These are phyloP conservation scores for Canis aureus DNA, from an alignment of 2,113 vertebrate species.

Conservation along the genomic window DNA sequence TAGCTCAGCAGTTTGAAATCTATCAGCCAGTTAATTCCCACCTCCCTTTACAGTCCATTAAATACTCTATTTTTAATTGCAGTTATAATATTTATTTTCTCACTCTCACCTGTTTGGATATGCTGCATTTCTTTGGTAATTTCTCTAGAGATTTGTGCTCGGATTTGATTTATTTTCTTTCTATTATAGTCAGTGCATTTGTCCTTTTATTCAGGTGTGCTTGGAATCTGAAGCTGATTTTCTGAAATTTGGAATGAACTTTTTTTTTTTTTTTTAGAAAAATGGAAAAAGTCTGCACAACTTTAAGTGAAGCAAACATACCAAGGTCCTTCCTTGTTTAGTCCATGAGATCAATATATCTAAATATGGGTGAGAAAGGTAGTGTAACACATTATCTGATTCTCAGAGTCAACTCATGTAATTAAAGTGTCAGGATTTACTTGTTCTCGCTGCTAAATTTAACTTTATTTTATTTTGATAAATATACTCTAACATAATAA, in stretches of 20 bases:
- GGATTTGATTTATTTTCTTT: conserved; percentile 82
- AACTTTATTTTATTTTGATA: conserved; percentile 58
- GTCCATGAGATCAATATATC: neutral
- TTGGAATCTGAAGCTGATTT: conserved; percentile 74
- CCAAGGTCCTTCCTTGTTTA: neutral
- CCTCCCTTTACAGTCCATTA: conserved; percentile 88
- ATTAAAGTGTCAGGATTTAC: conserved; percentile 8
- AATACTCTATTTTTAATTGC: conserved; percentile 89
- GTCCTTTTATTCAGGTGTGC: conserved; percentile 74
- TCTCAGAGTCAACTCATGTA: conserved; percentile 6
- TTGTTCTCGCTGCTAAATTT: conserved; percentile 41
- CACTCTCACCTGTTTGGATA: conserved; percentile 86
- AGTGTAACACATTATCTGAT: neutral
- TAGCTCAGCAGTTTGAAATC: conserved; percentile 86
- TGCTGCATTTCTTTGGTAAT: conserved; percentile 88
- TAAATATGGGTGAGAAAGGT: neutral
- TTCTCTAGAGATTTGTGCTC: conserved; percentile 87
- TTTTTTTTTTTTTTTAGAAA: conserved; percentile 75
- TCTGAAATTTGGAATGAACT: conserved; percentile 58
- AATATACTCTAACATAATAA: neutral
- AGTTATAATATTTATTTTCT: conserved; percentile 90
- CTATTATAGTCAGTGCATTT: conserved; percentile 84
- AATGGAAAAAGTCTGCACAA: conserved; percentile 16
- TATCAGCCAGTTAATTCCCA: conserved; percentile 86
- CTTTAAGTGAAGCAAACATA: neutral